Evolutionary conservation across 1,140 invertebrate genomes (phyloP).

Genomic region (Antheraea mylitta): DNA sequence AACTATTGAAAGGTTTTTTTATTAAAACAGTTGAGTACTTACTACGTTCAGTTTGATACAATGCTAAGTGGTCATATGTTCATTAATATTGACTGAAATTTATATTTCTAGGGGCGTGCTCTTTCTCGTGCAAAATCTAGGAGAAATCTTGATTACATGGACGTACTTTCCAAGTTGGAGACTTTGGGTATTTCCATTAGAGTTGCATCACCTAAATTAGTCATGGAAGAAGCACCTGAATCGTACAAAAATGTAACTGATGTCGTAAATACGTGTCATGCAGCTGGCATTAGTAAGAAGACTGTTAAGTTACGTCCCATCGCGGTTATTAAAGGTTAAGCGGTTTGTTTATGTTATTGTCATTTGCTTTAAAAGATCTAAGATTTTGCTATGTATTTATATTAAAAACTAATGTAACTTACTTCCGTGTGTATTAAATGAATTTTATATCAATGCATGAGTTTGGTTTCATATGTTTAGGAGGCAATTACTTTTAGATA

Average conservation of each 20-base stretch:
- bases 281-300: constrained; percentile 98
- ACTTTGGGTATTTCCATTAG: constrained; percentile 97
- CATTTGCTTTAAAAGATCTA: no score
- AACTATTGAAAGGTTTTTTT: no score
- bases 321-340: constrained; percentile 98
- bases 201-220: constrained; percentile 98
- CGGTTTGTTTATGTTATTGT: background rate
- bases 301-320: constrained; percentile 98
- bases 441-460: background rate
- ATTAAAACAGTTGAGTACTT: no score
- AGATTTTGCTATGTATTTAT: background rate
- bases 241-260: constrained; percentile 99
- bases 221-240: constrained; percentile 99
- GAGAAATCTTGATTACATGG: constrained; percentile 95
- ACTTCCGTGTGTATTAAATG: background rate
- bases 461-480: background rate
- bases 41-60: no score
- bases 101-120: constrained; percentile 89
- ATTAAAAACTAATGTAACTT: background rate
- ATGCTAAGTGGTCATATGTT: no score
- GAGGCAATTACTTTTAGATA: no score
- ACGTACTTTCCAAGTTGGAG: constrained; percentile 93
- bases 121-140: constrained; percentile 98
- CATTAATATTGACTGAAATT: constrained; percentile 11
- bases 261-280: constrained; percentile 99